Conservation (phyloP, 2,888 invertebrate genomes). For the Platycheirus rosarum region DNA sequence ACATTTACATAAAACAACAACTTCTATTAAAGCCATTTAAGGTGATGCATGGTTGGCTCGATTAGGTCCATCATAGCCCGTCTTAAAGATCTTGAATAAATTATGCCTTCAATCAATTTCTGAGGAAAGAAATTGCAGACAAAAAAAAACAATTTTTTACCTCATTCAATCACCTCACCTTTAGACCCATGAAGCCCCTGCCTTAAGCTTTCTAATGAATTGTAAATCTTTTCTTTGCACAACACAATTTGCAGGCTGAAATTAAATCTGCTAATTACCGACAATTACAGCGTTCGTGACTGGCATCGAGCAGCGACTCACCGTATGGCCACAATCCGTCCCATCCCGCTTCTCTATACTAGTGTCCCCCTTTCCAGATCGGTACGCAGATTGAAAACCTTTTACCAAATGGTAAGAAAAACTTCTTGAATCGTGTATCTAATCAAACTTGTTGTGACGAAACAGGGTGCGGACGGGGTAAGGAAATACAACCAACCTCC, state of each 20-base stretch:
- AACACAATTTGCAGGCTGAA: conserved; percentile 66
- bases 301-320: conserved; percentile 59
- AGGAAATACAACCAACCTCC: conserved; percentile 13
- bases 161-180: background rate
- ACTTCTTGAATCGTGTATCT: conserved; percentile 48
- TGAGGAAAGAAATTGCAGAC: conserved; percentile 32
- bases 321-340: conserved; percentile 20
- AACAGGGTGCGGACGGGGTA: no score
- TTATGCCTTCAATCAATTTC: conserved; percentile 54
- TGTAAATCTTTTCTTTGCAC: conserved; percentile 73
- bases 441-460: conserved; percentile 15
- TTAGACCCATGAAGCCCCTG: background rate
- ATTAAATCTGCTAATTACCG: conserved; percentile 72
- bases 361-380: conserved; percentile 56
- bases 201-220: conserved; percentile 67
- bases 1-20: conserved; percentile 59
- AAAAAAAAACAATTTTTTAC: background rate
- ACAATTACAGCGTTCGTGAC: conserved; percentile 73
- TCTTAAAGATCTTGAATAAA: conserved; percentile 65
- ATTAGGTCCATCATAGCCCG: conserved; percentile 46
- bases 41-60: conserved; percentile 60
- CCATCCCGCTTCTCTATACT: background rate
- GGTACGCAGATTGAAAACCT: conserved; percentile 63
- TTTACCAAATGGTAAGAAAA: conserved; percentile 41
- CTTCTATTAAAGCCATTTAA: conserved; percentile 35